These are phyloP conservation scores for Zaprionus inermis DNA, from an alignment of 1,140 invertebrate genomes.

Conservation along the genomic window DNA sequence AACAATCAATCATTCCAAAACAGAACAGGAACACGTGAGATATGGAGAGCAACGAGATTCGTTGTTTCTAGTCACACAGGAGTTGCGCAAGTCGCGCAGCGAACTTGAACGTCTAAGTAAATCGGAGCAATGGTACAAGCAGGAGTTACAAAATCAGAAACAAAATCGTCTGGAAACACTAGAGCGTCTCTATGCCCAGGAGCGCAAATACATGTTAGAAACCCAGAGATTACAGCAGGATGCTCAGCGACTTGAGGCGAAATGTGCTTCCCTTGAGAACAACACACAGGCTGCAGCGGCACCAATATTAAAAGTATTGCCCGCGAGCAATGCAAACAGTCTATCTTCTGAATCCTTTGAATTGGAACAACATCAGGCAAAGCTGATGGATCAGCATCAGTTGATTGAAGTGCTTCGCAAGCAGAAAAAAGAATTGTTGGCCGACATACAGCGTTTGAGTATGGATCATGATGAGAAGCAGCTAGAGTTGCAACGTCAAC, in stretches of 20 bases:
- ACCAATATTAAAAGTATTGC: neutral
- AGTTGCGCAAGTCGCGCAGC: slow-evolving; percentile 67
- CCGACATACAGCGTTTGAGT: slow-evolving; percentile 65
- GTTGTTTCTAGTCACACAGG: slow-evolving; percentile 58
- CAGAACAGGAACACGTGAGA: slow-evolving; percentile 4
- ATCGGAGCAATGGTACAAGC: slow-evolving; percentile 80
- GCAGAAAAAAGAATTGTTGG: slow-evolving; percentile 68
- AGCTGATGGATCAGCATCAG: slow-evolving; percentile 64
- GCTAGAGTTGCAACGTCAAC: slow-evolving; percentile 54
- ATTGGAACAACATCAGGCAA: slow-evolving; percentile 63
- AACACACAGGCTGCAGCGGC: neutral
- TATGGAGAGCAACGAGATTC: slow-evolving; percentile 20
- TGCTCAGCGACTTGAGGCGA: slow-evolving; percentile 52
- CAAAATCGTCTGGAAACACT: slow-evolving; percentile 67
- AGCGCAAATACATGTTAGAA: slow-evolving; percentile 76
- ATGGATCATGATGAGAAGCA: slow-evolving; percentile 69
- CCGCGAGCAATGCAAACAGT: neutral
- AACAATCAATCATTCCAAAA: slow-evolving; percentile 19
- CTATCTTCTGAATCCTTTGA: slow-evolving; percentile 46
- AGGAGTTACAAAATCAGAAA: slow-evolving; percentile 72
- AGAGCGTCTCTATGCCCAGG: slow-evolving; percentile 74
- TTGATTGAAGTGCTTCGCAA: slow-evolving; percentile 73
- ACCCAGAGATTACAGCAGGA: slow-evolving; percentile 77
- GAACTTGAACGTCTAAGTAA: slow-evolving; percentile 75
- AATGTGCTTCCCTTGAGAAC: slow-evolving; percentile 55